A percentile compares a stretch with the other conserved stretches of the same genome.
phyloP scores from a whole-genome alignment of 1,140 invertebrate genomes.

The Bursaphelenchus mucronatus region DNA sequence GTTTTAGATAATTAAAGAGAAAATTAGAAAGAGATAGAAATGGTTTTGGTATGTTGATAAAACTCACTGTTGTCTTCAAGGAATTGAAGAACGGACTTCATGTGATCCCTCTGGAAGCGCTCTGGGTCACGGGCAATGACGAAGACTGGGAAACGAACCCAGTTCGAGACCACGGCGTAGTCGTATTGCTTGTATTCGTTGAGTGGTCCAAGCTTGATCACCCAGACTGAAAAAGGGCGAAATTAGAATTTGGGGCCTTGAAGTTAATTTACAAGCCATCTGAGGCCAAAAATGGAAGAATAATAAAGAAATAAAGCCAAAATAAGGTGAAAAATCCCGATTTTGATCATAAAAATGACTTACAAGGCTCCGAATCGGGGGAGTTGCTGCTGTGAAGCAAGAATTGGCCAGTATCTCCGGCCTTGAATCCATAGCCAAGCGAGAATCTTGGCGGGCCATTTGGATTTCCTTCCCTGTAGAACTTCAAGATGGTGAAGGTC shows the following conservation, averaged over 20 bases:
- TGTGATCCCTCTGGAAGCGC: conserved; percentile 51
- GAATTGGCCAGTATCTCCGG: conserved; percentile 60
- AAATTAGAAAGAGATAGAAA: no score
- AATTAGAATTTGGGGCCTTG: no score
- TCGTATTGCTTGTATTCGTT: conserved; percentile 61
- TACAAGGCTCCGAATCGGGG: conserved; percentile 58
- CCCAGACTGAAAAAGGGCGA: conserved; percentile 52
- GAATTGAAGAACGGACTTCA: conserved; percentile 59
- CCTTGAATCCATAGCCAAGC: conserved; percentile 59
- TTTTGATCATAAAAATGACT: conserved; percentile 16
- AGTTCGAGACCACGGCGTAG: conserved; percentile 59
- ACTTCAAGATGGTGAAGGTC: conserved; percentile 59
- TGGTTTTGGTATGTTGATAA: no score
- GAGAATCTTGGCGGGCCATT: conserved; percentile 59
- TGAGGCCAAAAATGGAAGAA: no score
- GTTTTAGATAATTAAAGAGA: not conserved
- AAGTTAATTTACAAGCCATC: no score
- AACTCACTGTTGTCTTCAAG: conserved; percentile 60
- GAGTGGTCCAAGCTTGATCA: conserved; percentile 58
- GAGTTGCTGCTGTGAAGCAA: conserved; percentile 57
- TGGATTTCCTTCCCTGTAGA: conserved; percentile 60
- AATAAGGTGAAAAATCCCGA: no score
- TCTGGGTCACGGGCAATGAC: conserved; percentile 61
- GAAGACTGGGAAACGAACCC: conserved; percentile 60
- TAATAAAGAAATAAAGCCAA: no score